phyloP scores from a whole-genome alignment of 1,140 invertebrate species.

The Nixonia krombeini region DNA sequence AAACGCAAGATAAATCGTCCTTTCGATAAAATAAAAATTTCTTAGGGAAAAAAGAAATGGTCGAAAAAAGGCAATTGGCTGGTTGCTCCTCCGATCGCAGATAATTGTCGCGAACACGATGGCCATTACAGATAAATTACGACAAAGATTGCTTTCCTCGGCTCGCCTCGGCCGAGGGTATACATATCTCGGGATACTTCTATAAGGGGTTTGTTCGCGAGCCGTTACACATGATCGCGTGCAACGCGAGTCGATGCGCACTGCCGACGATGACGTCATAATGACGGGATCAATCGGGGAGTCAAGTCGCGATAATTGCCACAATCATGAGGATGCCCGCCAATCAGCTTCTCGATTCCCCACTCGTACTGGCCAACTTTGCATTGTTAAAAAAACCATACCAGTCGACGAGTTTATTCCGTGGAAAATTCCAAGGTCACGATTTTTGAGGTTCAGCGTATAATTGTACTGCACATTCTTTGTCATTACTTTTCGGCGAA shows the following conservation, averaged over 20 bases:
- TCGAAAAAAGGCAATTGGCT: slow-evolving; percentile 22
- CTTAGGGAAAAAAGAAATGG: slow-evolving; percentile 5
- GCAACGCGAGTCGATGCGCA: slow-evolving; percentile 16
- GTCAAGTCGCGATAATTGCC: slow-evolving; percentile 70
- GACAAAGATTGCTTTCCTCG: slow-evolving; percentile 37
- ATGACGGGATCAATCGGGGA: slow-evolving; percentile 64
- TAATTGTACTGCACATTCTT: too few species aligned
- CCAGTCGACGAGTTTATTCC: too few species aligned
- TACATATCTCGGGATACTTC: slow-evolving; percentile 24
- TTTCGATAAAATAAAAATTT: slow-evolving; percentile 25
- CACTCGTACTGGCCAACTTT: slow-evolving; percentile 19
- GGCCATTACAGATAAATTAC: slow-evolving; percentile 46
- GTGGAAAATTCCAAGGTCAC: too few species aligned
- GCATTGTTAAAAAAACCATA: too few species aligned
- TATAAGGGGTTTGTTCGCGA: slow-evolving; percentile 21
- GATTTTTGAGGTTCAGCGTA: too few species aligned
- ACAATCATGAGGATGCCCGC: slow-evolving; percentile 61
- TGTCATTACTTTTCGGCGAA: too few species aligned
- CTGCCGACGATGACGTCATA: slow-evolving; percentile 57
- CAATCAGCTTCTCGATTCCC: slow-evolving; percentile 44
- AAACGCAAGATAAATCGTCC: slow-evolving; percentile 17
- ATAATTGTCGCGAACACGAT: slow-evolving; percentile 46
- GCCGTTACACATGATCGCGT: slow-evolving; percentile 37
- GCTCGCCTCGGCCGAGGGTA: background rate
- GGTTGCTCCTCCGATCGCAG: slow-evolving; percentile 32